phyloP scores from a whole-genome alignment of 2,113 vertebrate species.

The Alethe castanea region DNA sequence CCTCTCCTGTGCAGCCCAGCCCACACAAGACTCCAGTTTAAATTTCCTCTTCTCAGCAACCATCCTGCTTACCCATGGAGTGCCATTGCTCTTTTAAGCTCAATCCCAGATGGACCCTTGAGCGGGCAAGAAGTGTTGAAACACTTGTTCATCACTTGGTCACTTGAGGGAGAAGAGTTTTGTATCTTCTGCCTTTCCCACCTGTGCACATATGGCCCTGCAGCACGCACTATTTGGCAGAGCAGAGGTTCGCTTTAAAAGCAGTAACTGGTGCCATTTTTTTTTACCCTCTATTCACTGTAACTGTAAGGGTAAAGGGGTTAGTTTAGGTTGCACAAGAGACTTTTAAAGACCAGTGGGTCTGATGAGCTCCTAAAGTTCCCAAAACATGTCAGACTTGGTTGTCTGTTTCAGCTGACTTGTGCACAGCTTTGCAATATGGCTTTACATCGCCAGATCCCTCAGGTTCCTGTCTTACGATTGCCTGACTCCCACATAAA shows the following conservation, averaged over 20 bases:
- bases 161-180: background rate
- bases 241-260: background rate
- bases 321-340: background rate
- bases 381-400: background rate
- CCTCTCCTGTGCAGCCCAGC: background rate
- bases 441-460: background rate
- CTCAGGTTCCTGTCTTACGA: too few species aligned
- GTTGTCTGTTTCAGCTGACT: background rate
- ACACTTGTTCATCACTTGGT: background rate
- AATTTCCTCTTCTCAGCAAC: background rate
- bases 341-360: background rate
- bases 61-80: fast-evolving
- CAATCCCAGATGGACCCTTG: too few species aligned
- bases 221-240: fast-evolving
- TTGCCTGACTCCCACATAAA: background rate
- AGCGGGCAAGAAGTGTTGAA: background rate
- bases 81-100: background rate
- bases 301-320: background rate
- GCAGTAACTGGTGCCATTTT: background rate
- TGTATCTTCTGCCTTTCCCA: background rate
- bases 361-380: background rate
- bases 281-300: background rate
- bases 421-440: background rate
- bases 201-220: fast-evolving
- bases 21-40: background rate